These are phyloP conservation scores for Zaprionus lineosus DNA, from an alignment of 2,888 invertebrate species.

Conservation along the genomic window DNA sequence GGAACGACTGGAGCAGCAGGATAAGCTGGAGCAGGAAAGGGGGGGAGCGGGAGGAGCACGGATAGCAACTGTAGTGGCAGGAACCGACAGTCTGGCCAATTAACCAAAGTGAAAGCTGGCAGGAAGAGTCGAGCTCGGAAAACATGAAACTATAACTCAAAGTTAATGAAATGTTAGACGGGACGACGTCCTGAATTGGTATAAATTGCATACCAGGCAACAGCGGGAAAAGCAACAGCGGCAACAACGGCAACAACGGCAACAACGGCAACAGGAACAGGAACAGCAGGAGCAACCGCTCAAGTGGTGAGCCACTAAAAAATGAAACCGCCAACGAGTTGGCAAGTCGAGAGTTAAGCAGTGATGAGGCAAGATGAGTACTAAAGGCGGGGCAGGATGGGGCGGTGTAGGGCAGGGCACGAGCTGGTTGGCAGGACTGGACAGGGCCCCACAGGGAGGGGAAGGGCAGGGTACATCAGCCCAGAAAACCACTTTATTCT, in stretches of 20 bases:
- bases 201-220: constrained; percentile 53
- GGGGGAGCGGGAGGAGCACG: background rate
- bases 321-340: constrained; percentile 37
- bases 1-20: too few species aligned
- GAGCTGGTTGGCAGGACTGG: too few species aligned
- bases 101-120: constrained; percentile 53
- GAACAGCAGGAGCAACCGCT: constrained; percentile 15
- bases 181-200: constrained; percentile 53
- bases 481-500: constrained; percentile 74
- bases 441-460: background rate
- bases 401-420: background rate
- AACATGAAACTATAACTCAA: constrained; percentile 52
- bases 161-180: constrained; percentile 67
- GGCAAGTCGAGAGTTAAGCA: constrained; percentile 21
- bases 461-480: constrained; percentile 48
- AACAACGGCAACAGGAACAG: background rate
- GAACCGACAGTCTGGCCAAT: constrained; percentile 40
- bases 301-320: constrained; percentile 39
- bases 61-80: background rate
- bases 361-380: background rate
- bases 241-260: background rate
- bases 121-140: background rate
- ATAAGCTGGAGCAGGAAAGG: background rate
- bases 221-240: constrained; percentile 1
- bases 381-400: background rate